phyloP scores from a whole-genome alignment of 2,113 vertebrate genomes.

The Alosa alosa region DNA sequence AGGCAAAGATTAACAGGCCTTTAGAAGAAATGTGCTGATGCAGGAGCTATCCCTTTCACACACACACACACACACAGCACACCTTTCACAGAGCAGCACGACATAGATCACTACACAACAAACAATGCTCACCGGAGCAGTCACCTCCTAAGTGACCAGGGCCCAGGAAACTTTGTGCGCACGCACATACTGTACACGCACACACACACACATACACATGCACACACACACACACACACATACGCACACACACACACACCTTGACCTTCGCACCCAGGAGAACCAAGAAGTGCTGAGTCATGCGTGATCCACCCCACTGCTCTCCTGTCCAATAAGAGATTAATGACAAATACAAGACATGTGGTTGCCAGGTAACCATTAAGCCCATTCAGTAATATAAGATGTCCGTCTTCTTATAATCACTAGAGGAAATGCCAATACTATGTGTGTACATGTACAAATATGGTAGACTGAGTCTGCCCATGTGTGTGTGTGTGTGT shows the following conservation, averaged over 20 bases:
- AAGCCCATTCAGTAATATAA: conserved; percentile 13
- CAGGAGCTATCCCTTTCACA: not conserved
- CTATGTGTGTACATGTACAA: no score
- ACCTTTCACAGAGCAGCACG: not conserved
- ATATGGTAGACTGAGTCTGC: no score
- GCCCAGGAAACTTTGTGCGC: no score
- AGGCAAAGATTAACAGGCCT: conserved; percentile 12
- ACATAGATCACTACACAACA: conserved; percentile 20
- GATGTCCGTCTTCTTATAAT: not conserved
- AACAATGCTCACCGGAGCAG: conserved; percentile 3
- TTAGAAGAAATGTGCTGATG: conserved; percentile 3
- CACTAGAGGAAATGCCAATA: not conserved
- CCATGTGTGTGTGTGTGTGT: not conserved
- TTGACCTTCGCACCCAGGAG: conserved; percentile 21
- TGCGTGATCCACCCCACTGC: not conserved
- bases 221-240: no score
- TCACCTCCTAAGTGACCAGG: conserved; percentile 17
- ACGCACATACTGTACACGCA: not conserved
- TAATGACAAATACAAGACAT: not conserved
- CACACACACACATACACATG: not conserved
- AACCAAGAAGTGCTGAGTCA: conserved; percentile 27
- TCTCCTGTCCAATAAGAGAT: conserved; percentile 21
- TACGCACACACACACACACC: no score
- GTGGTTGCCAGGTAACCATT: not conserved
- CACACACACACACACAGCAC: not conserved